Conservation (phyloP, 2,113 vertebrate species). For the Myotis brandtii region DNA sequence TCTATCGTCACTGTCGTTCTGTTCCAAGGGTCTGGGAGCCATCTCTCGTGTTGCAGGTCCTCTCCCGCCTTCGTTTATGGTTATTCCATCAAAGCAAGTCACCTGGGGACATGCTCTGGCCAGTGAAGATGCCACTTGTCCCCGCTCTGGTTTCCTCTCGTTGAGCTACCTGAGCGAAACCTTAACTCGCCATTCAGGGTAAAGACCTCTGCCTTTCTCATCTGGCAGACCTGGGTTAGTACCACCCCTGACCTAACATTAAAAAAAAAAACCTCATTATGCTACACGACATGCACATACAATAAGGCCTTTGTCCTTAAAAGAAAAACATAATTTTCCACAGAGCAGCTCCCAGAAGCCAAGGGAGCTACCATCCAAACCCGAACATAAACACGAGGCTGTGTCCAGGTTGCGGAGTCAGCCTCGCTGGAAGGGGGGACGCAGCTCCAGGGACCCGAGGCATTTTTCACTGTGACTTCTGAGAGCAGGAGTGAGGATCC, state of each 20-base stretch:
- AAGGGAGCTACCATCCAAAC: slow-evolving; percentile 76
- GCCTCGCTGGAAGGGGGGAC: not conserved
- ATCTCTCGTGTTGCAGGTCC: not conserved
- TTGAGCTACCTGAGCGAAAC: not conserved
- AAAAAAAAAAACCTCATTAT: slow-evolving; percentile 40
- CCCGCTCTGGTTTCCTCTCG: not conserved
- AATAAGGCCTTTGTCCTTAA: slow-evolving; percentile 81
- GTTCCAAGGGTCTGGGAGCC: not conserved
- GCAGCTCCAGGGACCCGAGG: not conserved
- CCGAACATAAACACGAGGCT: slow-evolving; percentile 75
- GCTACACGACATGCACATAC: slow-evolving; percentile 65
- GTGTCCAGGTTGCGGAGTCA: slow-evolving; percentile 60
- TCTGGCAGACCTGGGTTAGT: slow-evolving; percentile 49
- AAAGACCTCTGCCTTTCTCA: slow-evolving; percentile 48
- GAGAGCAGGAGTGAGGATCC: not conserved
- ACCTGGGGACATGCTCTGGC: not conserved
- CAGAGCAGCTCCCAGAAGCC: slow-evolving; percentile 77
- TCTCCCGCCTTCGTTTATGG: not conserved
- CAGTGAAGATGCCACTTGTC: not conserved
- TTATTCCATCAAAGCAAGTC: not conserved
- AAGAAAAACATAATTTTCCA: slow-evolving; percentile 81
- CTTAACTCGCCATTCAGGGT: not conserved
- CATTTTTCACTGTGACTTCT: slow-evolving; percentile 5
- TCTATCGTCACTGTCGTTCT: not conserved
- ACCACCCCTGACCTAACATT: slow-evolving; percentile 66